phyloP scores from a whole-genome alignment of 2,888 invertebrate genomes.

The Heliconius sara region DNA sequence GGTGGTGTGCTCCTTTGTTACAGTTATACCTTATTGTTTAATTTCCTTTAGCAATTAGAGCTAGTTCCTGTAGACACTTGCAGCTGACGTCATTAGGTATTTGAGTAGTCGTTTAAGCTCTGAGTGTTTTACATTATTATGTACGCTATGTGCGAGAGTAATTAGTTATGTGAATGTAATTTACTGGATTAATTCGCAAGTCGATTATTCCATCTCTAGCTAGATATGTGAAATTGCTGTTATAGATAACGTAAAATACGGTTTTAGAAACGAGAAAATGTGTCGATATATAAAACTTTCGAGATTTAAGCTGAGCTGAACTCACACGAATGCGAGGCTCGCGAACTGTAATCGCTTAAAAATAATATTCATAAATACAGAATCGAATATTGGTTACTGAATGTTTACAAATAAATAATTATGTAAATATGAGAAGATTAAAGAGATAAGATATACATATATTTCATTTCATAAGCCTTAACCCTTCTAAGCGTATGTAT shows the following conservation, averaged over 20 bases:
- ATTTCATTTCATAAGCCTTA: not conserved
- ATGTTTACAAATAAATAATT: not conserved
- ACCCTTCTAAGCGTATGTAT: not conserved
- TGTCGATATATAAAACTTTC: not conserved
- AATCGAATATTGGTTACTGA: not conserved
- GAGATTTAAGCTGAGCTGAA: no score
- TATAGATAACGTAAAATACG: not conserved
- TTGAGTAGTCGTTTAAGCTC: conserved; percentile 1
- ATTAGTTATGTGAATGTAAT: not conserved
- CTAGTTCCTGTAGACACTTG: conserved; percentile 10
- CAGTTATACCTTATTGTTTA: conserved; percentile 20
- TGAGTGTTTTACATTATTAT: not conserved
- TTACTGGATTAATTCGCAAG: not conserved
- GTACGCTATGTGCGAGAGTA: not conserved
- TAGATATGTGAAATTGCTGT: not conserved
- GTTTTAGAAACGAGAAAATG: no score
- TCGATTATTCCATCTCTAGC: not conserved
- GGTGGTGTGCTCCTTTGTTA: conserved; percentile 29
- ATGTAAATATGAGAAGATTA: not conserved
- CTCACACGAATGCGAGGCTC: no score
- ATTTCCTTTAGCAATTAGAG: conserved; percentile 25
- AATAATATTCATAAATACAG: not conserved
- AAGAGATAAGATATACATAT: not conserved
- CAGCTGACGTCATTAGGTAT: conserved; percentile 14
- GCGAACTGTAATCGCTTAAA: not conserved